Evolutionary conservation across 92 coral and sea anemone genomes (phyloP).

Genomic region (Epizoanthus rinbou): DNA sequence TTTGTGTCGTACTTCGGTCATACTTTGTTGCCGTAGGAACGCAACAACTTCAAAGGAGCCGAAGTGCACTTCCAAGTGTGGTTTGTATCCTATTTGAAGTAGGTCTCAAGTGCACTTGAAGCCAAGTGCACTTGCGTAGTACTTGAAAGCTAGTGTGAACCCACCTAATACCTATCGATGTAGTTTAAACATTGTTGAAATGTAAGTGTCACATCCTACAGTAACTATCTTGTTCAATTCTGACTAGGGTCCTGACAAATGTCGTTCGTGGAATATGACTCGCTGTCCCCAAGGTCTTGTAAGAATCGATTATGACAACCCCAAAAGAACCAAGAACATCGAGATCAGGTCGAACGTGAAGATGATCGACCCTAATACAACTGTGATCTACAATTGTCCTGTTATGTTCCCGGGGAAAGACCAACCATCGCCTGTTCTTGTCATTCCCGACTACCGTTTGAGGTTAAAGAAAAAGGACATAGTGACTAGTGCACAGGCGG

Average conservation of each 20-base stretch:
- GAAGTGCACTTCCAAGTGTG: too few species aligned
- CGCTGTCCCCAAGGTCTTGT: constrained; percentile 76
- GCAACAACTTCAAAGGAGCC: too few species aligned
- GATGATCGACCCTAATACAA: constrained; percentile 57
- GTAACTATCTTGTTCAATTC: not conserved
- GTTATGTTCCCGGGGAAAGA: constrained; percentile 54
- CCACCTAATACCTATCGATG: too few species aligned
- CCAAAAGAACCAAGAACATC: constrained; percentile 57
- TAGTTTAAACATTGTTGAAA: too few species aligned
- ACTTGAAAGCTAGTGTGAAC: too few species aligned
- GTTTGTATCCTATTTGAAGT: too few species aligned
- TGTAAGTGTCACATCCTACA: too few species aligned
- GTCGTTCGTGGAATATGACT: constrained; percentile 74
- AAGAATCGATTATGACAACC: constrained; percentile 57
- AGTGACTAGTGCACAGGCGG: constrained; percentile 76
- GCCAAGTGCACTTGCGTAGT: too few species aligned
- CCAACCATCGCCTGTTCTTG: constrained; percentile 44
- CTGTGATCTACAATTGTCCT: constrained; percentile 70
- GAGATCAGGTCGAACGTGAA: constrained; percentile 51
- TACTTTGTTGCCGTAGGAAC: too few species aligned
- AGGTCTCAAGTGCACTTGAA: too few species aligned
- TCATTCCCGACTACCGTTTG: constrained; percentile 40
- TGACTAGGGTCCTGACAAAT: constrained; percentile 28
- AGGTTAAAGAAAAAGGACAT: constrained; percentile 50
- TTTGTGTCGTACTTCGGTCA: too few species aligned